Base-by-base conservation (phyloP, 2,113 vertebrate species). In the Hippocampus comes region DNA sequence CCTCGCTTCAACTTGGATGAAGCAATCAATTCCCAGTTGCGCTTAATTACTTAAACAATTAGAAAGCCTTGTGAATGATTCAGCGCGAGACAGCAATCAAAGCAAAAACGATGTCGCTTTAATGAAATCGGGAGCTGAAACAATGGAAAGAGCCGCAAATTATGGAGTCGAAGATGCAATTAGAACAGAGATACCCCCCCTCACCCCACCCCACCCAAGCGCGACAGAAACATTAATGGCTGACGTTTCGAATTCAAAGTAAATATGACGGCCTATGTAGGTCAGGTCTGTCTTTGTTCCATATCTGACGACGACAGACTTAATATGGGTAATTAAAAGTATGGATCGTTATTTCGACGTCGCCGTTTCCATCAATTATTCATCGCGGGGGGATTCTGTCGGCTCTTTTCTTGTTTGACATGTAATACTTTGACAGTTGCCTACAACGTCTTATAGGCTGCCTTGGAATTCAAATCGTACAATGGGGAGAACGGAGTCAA, bases 61-160 rank as follows among this genome's bases (percentile, higher is more conserved):
- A 79, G 61, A 80, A 72, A 77, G 66, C 73, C 59, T 25, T 71
- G 76, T 80, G 57, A 75, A 85, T 80, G 53, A 80, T 75, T 82
- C 48, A 73, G 55, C 61, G 59, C 34, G 5, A 67, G 56, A 78
- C 34, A 49, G 67, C 27, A 70, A 77, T 78, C 78, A 77, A 76
- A 84, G 72, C 49, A 69, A 65, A 59, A 74, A 49, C 10, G 56
- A 34, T 60, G 23, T 59, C 51, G 14, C 72, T 34, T 78, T 60
- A 46, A 66, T 66, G n/a, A 23, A 48, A 48, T 73, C 25, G 61
- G 64, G 46, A 74, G 67, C 63, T 67, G n/a, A 30, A 38, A 20
- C 41, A 11, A 42, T 73, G 10, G 55, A 27, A 51, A 18, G 63
- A 34, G n/a, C 17, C 48, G 43, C 10, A 48, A 63, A 74, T 68